These are phyloP conservation scores for Scaptomyza pallida DNA, from an alignment of 1,140 invertebrate genomes.

Conservation along the genomic window DNA sequence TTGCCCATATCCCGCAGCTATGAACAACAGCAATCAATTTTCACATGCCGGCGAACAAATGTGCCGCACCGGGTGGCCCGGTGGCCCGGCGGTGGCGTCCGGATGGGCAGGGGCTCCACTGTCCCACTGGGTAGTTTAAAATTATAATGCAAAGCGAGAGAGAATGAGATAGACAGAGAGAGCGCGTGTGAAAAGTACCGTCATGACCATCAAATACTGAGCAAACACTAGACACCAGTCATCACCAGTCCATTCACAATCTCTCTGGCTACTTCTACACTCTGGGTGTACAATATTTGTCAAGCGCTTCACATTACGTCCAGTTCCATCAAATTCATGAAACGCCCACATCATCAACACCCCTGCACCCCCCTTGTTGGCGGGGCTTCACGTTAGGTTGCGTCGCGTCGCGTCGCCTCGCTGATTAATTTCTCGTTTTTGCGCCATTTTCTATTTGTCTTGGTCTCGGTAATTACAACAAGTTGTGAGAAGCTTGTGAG, in stretches of 20 bases:
- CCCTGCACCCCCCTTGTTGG: background rate
- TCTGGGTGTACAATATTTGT: conserved; percentile 64
- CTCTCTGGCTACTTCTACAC: background rate
- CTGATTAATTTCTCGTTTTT: conserved; percentile 82
- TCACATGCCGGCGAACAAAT: conserved; percentile 79
- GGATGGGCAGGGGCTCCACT: background rate
- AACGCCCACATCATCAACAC: conserved; percentile 18
- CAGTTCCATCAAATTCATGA: conserved; percentile 48
- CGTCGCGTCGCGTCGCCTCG: conserved; percentile 30
- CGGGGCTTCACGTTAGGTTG: too few species aligned
- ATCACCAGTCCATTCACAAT: background rate
- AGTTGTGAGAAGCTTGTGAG: conserved; percentile 51
- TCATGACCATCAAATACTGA: conserved; percentile 48
- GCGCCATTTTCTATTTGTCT: conserved; percentile 81
- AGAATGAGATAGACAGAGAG: too few species aligned
- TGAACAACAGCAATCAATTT: conserved; percentile 81
- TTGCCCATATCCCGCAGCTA: conserved; percentile 80
- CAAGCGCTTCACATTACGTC: conserved; percentile 66
- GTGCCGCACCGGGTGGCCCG: conserved; percentile 61
- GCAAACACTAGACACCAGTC: conserved; percentile 36
- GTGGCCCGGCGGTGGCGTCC: background rate
- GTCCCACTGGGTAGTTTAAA: conserved; percentile 64
- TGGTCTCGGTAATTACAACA: conserved; percentile 78
- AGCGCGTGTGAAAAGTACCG: conserved; percentile 45
- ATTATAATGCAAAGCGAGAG: conserved; percentile 67